phyloP scores from a whole-genome alignment of 2,113 vertebrate species.

The Eptesicus fuscus region DNA sequence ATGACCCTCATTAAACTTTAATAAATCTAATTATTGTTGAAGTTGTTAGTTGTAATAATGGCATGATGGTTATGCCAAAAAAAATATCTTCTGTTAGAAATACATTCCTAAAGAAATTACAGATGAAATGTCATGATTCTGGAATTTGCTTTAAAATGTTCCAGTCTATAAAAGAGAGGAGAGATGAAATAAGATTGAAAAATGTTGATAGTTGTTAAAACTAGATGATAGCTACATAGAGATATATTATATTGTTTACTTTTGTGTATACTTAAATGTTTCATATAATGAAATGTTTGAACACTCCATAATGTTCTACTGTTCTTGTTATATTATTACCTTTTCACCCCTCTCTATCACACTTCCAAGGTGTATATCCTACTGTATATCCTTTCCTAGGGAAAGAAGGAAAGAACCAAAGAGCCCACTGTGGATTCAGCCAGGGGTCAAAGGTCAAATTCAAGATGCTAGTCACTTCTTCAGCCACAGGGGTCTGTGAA shows the following conservation, averaged over 20 bases:
- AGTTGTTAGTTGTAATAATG: not conserved
- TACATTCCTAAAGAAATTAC: not conserved
- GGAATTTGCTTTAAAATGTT: slow-evolving; percentile 13
- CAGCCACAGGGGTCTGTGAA: not conserved
- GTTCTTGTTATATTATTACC: not conserved
- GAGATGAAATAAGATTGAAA: not conserved
- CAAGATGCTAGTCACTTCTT: not conserved
- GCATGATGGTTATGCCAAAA: not conserved
- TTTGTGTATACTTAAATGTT: not conserved
- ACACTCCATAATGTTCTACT: not conserved
- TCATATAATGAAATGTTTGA: not conserved
- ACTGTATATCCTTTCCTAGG: not conserved
- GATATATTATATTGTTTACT: not conserved
- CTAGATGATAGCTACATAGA: not conserved
- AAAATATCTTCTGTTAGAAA: not conserved
- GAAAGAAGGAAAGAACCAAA: not conserved
- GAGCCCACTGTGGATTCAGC: not conserved
- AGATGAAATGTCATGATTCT: not conserved
- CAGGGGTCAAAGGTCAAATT: not conserved
- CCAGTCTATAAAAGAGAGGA: not conserved
- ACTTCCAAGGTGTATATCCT: not conserved
- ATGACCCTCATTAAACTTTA: not conserved
- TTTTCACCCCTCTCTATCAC: not conserved
- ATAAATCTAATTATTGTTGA: not conserved
- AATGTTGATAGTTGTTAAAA: not conserved